These are phyloP conservation scores for Hypotaenidia okinawae DNA, from an alignment of 2,797 vertebrate species.

Conservation along the genomic window DNA sequence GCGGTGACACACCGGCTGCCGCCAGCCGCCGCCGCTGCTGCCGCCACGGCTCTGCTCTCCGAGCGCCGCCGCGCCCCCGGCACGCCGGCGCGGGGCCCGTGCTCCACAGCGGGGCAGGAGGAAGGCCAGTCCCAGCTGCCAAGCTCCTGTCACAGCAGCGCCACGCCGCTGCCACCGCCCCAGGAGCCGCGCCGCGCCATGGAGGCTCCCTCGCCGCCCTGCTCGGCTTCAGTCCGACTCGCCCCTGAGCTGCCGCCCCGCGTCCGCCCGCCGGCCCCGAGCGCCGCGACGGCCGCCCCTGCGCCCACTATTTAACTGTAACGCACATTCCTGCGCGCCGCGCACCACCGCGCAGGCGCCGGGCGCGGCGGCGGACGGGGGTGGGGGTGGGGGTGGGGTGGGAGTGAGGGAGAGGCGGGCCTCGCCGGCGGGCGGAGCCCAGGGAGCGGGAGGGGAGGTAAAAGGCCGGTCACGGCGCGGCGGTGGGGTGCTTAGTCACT, in stretches of 20 bases:
- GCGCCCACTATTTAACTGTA: conserved; percentile 63
- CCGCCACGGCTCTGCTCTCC: background rate
- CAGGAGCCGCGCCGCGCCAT: background rate
- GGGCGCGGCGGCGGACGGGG: conserved; percentile 5
- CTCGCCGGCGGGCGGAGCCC: background rate
- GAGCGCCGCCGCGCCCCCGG: background rate
- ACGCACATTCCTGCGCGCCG: conserved; percentile 60
- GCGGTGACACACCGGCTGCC: conserved; percentile 30
- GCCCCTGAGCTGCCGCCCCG: conserved; percentile 84
- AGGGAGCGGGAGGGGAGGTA: background rate
- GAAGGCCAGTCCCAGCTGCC: background rate
- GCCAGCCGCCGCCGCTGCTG: background rate
- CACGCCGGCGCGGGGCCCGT: background rate
- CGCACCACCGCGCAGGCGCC: conserved; percentile 56
- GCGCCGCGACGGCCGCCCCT: conserved; percentile 71
- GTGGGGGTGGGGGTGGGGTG: background rate
- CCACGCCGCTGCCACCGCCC: background rate
- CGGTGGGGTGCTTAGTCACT: background rate
- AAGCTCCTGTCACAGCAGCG: background rate
- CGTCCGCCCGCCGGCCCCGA: conserved; percentile 83
- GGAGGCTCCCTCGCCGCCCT: background rate
- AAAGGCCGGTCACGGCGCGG: background rate
- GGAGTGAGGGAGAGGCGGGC: background rate
- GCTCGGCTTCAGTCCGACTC: conserved; percentile 79
- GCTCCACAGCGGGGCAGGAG: background rate